phyloP scores from a whole-genome alignment of 2,113 vertebrate species.

The Columba janthina region DNA sequence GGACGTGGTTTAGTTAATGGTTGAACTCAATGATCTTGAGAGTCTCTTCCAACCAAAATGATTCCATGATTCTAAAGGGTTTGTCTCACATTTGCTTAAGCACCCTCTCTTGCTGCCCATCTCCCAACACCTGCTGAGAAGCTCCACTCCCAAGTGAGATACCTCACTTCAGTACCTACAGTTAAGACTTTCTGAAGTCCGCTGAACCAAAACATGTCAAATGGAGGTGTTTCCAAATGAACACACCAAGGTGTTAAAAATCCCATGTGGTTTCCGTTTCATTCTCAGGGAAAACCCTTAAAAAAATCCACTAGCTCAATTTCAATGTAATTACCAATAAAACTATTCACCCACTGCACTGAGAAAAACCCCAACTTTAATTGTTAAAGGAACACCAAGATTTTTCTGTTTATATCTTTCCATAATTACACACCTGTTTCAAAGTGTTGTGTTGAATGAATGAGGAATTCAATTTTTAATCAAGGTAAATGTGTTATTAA shows the following conservation, averaged over 20 bases:
- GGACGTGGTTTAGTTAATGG: too few species aligned
- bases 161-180: neutral
- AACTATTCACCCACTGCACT: neutral
- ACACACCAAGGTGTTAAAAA: neutral
- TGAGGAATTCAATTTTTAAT: constrained; percentile 4
- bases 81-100: neutral
- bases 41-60: too few species aligned
- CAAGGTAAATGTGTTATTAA: neutral
- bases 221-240: neutral
- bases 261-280: neutral
- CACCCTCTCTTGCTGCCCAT: neutral
- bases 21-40: too few species aligned
- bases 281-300: neutral
- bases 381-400: neutral
- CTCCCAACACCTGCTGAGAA: neutral
- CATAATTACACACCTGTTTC: neutral
- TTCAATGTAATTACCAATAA: neutral
- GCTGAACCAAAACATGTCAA: neutral
- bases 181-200: neutral
- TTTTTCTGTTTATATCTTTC: neutral
- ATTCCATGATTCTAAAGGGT: neutral
- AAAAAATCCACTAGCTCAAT: neutral
- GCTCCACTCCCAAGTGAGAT: neutral
- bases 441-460: neutral
- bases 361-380: neutral